Conservation (phyloP, 2,113 vertebrate species). For the Pseudopipra pipra region DNA sequence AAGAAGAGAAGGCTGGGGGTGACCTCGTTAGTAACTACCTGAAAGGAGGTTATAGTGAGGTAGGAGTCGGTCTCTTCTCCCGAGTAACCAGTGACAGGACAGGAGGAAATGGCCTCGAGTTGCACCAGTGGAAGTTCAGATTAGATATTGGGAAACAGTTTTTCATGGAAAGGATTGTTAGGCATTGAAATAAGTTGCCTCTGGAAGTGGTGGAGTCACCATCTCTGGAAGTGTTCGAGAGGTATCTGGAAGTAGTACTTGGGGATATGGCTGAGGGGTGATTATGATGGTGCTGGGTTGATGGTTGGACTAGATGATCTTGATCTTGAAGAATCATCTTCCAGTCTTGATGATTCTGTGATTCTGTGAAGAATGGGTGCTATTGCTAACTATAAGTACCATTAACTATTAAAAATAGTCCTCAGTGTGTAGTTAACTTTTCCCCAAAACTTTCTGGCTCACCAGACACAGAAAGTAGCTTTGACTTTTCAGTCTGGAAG, state of each 20-base stretch:
- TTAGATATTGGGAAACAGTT: neutral
- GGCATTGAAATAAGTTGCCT: neutral
- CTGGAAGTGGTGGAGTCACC: neutral
- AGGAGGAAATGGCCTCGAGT: neutral
- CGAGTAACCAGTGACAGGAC: neutral
- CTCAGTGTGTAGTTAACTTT: rapidly evolving
- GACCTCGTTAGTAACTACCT: neutral
- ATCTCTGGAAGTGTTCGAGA: neutral
- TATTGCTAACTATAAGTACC: neutral
- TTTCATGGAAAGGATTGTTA: neutral
- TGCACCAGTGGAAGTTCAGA: neutral
- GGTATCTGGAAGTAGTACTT: neutral
- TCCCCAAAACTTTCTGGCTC: neutral
- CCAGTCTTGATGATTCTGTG: neutral
- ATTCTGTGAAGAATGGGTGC: neutral
- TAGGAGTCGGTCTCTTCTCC: neutral
- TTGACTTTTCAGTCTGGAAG: neutral
- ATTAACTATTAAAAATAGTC: neutral
- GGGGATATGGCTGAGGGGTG: neutral
- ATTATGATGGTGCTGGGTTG: neutral
- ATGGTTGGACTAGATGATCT: neutral
- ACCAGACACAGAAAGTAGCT: neutral
- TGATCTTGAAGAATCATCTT: neutral
- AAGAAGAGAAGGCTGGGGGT: neutral
- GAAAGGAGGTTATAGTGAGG: neutral